Conservation (phyloP, 2,113 vertebrate species). For the Ammodytes marinus region DNA sequence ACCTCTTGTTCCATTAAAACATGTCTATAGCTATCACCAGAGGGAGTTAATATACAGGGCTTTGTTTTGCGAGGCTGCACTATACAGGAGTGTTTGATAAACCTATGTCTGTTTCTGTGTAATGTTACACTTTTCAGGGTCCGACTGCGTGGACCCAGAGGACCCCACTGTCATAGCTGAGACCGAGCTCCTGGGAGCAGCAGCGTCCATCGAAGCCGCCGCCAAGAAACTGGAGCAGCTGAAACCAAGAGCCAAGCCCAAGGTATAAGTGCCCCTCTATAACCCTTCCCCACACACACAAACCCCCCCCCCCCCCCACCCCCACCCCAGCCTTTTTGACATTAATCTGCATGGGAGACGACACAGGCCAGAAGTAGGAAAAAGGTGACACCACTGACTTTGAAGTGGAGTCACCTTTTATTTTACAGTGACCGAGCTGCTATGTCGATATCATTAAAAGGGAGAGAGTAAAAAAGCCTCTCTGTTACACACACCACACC, state of each 20-base stretch:
- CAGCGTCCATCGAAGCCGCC: slow-evolving; percentile 97
- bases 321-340: slow-evolving; percentile 52
- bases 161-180: slow-evolving; percentile 98
- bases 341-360: slow-evolving; percentile 55
- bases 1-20: slow-evolving; percentile 6
- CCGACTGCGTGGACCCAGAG: slow-evolving; percentile 96
- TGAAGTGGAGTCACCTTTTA: slow-evolving; percentile 66
- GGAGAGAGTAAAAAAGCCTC: slow-evolving; percentile 2
- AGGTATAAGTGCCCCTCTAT: slow-evolving; percentile 84
- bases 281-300: slow-evolving; percentile 46
- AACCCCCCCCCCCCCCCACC: slow-evolving; percentile 56
- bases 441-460: slow-evolving; percentile 41
- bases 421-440: slow-evolving; percentile 53
- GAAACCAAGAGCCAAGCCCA: slow-evolving; percentile 97
- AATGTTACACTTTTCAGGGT: slow-evolving; percentile 85
- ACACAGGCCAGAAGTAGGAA: slow-evolving; percentile 49
- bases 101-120: slow-evolving; percentile 16
- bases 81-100: neutral
- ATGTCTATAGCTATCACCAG: neutral
- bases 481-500: slow-evolving; percentile 1
- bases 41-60: neutral
- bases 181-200: slow-evolving; percentile 95
- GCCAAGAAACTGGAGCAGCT: slow-evolving; percentile 99
- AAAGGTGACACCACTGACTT: slow-evolving; percentile 66
- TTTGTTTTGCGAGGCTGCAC: neutral